Evolutionary conservation across 2,113 vertebrate species (phyloP).

Genomic region (Polyodon spathula): DNA sequence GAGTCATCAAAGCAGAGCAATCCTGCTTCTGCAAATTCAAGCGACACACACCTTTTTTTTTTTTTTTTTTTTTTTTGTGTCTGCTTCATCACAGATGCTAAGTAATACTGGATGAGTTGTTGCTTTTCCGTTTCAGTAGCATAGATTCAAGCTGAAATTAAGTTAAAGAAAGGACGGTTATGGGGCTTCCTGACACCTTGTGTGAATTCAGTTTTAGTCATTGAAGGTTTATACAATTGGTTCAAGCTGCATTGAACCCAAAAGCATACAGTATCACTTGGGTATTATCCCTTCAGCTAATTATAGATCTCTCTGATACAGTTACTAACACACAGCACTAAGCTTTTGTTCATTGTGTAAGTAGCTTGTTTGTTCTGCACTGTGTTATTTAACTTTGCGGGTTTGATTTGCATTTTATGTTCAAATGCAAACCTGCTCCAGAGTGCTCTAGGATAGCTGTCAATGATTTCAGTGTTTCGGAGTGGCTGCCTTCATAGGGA

Average conservation of each 20-base stretch:
- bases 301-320: slow-evolving; percentile 35
- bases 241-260: too few relatives aligned
- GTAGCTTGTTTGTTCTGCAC: neutral
- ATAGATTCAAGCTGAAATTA: too few relatives aligned
- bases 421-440: slow-evolving; percentile 24
- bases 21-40: neutral
- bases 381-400: slow-evolving; percentile 7
- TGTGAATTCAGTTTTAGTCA: too few relatives aligned
- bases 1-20: neutral
- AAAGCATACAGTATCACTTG: slow-evolving; percentile 33
- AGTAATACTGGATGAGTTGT: too few relatives aligned
- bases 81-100: too few relatives aligned
- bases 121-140: too few relatives aligned
- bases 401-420: slow-evolving; percentile 34
- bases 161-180: too few relatives aligned
- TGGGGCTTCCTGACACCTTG: too few relatives aligned
- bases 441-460: slow-evolving; percentile 33
- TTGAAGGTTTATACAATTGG: too few relatives aligned
- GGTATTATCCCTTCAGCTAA: slow-evolving; percentile 45
- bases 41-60: too few relatives aligned
- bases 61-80: too few relatives aligned
- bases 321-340: slow-evolving; percentile 34
- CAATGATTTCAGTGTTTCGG: slow-evolving; percentile 39
- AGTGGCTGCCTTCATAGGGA: slow-evolving; percentile 38
- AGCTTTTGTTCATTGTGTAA: slow-evolving; percentile 32